Evolutionary conservation across 92 coral and sea anemone genomes (phyloP).

Genomic region (Palythoa grandiflora): DNA sequence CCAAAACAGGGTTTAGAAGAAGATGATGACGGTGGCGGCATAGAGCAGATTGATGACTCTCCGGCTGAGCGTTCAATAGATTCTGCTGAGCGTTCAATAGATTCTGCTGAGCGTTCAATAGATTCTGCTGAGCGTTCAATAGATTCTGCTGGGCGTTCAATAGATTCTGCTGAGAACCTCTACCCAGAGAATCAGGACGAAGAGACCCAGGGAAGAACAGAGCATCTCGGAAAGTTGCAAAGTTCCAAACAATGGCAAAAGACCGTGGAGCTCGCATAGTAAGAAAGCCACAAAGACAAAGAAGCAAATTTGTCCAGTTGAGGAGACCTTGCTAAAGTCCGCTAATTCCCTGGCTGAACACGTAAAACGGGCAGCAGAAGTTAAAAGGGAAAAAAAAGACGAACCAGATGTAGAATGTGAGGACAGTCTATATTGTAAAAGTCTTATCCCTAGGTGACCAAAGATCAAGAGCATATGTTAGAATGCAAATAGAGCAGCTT

Average conservation of each 20-base stretch:
- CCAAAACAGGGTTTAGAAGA: not conserved
- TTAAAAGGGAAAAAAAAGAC: not conserved
- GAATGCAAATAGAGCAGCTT: slow-evolving; percentile 40
- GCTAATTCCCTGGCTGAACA: slow-evolving; percentile 14
- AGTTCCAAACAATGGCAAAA: slow-evolving; percentile 16
- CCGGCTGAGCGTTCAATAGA: not conserved
- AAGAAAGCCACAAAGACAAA: slow-evolving; percentile 19
- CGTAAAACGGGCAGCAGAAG: slow-evolving; percentile 11
- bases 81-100: not conserved
- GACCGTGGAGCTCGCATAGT: slow-evolving; percentile 3
- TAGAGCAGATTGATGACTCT: no score
- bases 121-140: not conserved
- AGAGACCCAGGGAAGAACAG: not conserved
- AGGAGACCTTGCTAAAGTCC: not conserved
- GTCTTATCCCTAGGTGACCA: slow-evolving; percentile 33
- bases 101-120: not conserved
- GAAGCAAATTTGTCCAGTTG: not conserved
- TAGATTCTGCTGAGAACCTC: not conserved
- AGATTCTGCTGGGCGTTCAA: not conserved
- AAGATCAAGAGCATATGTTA: slow-evolving; percentile 4
- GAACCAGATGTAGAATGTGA: slow-evolving; percentile 16
- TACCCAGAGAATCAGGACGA: not conserved
- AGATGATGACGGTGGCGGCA: not conserved
- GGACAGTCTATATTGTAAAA: slow-evolving; percentile 21
- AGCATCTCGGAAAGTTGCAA: not conserved